Base-by-base conservation (phyloP, 2,113 vertebrate genomes). In the Leucosticte australis region DNA sequence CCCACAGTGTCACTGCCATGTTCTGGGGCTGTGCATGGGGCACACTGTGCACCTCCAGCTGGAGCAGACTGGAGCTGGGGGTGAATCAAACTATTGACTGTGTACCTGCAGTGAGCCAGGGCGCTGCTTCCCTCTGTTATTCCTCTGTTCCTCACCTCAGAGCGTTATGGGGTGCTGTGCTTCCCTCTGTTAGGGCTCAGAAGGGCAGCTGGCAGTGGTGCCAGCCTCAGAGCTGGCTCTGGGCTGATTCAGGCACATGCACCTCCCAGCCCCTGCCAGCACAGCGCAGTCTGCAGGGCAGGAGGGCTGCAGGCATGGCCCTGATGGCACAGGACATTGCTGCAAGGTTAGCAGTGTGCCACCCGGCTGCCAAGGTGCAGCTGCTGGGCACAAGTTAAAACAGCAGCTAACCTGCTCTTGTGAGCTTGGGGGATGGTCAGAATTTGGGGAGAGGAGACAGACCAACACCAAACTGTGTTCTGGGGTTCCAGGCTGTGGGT, bases 251-350 rank as follows among this genome's bases (percentile, higher is more conserved):
- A 62, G 56, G 60, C 81, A 53, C 64, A 5, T 24, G 30, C 19
- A 8, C 31, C 21, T 60, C 44, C 50, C 14, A 18, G 62, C 11
- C 52, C 24, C 20, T 87, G 73, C 56, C 90, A n/a, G 90, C 53
- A 18, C 5, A 57, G 78, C 57, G 60, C 15, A 15, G 75, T 10
- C 73, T 78, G 68, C 78, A 69, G 80, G 87, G 89, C 78, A 87
- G 89, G 13, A 49, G 81, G 76, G 53, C 87, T 91, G 90, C 87
- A 73, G 70, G 71, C 87, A 41, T 47, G 90, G 84, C 65, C 19
- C 60, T 42, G 52, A 44, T 78, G 89, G 39, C 90, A 78, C 95
- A 94, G 93, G 93, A 92, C 78, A 71, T 89, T 95, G 93, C 93
- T 91, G 74, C 37, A 8, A 33, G 89, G 39, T 52, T 27, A 47